Conservation (phyloP, 2,113 vertebrate species). For the Sebastes schlegelii region DNA sequence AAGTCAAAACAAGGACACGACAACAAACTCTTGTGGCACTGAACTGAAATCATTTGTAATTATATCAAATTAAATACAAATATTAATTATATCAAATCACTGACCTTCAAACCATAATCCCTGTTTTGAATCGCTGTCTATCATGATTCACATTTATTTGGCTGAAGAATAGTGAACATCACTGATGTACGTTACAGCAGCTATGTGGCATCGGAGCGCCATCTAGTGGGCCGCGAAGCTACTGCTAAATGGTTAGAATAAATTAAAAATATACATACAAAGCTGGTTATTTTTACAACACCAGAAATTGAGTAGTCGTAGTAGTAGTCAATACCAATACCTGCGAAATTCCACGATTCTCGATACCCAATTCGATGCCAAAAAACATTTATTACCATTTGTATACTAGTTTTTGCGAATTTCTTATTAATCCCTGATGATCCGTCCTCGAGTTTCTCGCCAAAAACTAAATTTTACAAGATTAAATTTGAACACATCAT, state of each 20-base stretch:
- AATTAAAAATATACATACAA: not conserved
- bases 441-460: too few species aligned
- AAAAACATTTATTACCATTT: too few species aligned
- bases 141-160: not conserved
- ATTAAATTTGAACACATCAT: too few species aligned
- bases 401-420: too few species aligned
- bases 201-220: not conserved
- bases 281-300: not conserved
- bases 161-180: not conserved
- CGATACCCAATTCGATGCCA: too few species aligned
- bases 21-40: slow-evolving; percentile 22
- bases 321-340: too few species aligned
- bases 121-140: not conserved
- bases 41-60: not conserved
- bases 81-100: slow-evolving; percentile 5
- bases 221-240: not conserved
- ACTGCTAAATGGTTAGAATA: too few species aligned
- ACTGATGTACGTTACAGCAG: not conserved
- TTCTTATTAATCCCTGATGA: too few species aligned
- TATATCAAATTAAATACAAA: not conserved
- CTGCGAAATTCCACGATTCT: too few species aligned
- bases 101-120: not conserved
- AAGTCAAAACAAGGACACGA: slow-evolving; percentile 65
- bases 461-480: too few species aligned
- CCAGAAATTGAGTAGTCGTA: too few species aligned